A percentile compares a stretch with the other conserved stretches of the same genome.
phyloP scores from a whole-genome alignment of 1,140 invertebrate genomes.

The Anoplolepis gracilipes region DNA sequence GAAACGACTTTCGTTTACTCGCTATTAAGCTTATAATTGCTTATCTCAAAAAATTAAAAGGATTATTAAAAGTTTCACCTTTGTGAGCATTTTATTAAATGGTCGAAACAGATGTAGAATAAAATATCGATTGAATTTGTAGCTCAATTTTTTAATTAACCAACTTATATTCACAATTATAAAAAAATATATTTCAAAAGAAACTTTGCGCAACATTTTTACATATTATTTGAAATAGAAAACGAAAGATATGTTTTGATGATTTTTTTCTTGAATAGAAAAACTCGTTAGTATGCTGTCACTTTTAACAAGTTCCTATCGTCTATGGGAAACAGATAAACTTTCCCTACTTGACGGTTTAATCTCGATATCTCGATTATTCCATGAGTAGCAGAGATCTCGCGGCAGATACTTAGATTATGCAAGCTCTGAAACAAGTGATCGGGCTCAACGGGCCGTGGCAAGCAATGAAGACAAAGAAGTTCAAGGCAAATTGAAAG shows the following conservation, averaged over 20 bases:
- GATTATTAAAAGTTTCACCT: background rate
- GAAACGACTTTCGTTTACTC: conserved; percentile 5
- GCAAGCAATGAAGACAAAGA: conserved; percentile 62
- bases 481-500: conserved; percentile 68
- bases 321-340: conserved; percentile 50
- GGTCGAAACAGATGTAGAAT: background rate
- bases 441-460: conserved; percentile 42
- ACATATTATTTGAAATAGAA: background rate
- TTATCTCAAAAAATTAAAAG: background rate
- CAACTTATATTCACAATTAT: background rate
- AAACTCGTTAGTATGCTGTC: background rate
- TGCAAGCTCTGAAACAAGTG: conserved; percentile 54
- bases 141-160: background rate
- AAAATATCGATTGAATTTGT: background rate
- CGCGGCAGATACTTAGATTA: conserved; percentile 48
- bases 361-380: conserved; percentile 50
- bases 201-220: background rate
- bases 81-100: background rate
- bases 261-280: too few relatives aligned
- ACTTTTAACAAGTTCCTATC: conserved; percentile 24
- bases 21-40: too few relatives aligned
- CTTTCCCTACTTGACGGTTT: conserved; percentile 26
- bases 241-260: background rate
- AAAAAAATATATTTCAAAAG: too few relatives aligned
- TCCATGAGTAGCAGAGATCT: conserved; percentile 36